Evolutionary conservation across 2,113 vertebrate genomes (phyloP).

Genomic region (Sinocyclocheilus rhinocerous): DNA sequence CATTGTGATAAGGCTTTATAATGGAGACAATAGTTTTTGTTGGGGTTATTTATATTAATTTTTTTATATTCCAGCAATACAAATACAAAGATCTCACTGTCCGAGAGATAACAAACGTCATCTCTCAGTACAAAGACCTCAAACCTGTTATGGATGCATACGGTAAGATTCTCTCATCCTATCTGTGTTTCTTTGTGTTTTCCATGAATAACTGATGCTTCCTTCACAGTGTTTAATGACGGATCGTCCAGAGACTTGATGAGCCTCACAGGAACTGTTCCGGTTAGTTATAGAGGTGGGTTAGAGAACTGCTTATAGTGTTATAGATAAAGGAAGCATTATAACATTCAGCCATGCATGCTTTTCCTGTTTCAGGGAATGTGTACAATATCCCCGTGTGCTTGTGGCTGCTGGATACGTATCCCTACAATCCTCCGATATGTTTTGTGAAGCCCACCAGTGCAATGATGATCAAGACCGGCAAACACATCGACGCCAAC

Average conservation of each 20-base stretch:
- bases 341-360: too few species aligned
- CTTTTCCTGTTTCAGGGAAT: conserved; percentile 78
- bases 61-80: conserved; percentile 83
- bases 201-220: neutral
- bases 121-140: conserved; percentile 94
- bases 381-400: conserved; percentile 97
- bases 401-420: conserved; percentile 95
- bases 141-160: conserved; percentile 96
- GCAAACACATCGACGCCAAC: conserved; percentile 98
- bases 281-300: conserved; percentile 94
- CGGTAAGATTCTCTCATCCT: conserved; percentile 73
- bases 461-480: conserved; percentile 98
- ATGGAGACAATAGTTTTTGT: too few species aligned
- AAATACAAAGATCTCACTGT: conserved; percentile 96
- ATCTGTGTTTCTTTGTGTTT: neutral
- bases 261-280: conserved; percentile 95
- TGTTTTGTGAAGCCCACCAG: conserved; percentile 99
- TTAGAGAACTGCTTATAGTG: neutral
- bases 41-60: neutral
- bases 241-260: conserved; percentile 92
- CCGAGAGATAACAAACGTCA: conserved; percentile 91
- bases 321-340: neutral
- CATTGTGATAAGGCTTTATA: neutral
- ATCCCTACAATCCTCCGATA: conserved; percentile 97
- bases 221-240: conserved; percentile 92